These are phyloP conservation scores for Pimephales promelas DNA, from an alignment of 2,113 vertebrate genomes.

Conservation along the genomic window DNA sequence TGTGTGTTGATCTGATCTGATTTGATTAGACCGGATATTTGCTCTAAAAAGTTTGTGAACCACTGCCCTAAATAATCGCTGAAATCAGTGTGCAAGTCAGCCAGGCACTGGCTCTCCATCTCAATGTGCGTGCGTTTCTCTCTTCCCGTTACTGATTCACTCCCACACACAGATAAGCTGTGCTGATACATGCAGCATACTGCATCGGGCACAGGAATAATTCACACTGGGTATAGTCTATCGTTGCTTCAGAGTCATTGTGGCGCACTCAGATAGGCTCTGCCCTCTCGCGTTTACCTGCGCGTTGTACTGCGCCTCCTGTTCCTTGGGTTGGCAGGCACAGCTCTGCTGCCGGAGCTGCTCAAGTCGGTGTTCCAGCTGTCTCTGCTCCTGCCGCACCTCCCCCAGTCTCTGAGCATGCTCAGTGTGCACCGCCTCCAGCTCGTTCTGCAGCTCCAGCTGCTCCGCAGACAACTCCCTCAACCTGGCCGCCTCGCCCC, in stretches of 20 bases:
- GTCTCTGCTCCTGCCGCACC: conserved; percentile 91
- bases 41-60: neutral
- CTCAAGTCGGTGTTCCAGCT: conserved; percentile 92
- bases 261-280: neutral
- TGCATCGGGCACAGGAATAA: conserved; percentile 11
- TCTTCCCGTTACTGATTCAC: neutral
- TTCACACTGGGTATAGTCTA: conserved; percentile 11
- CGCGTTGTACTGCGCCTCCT: conserved; percentile 90
- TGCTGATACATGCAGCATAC: conserved; percentile 8
- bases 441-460: conserved; percentile 89
- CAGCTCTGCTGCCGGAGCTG: conserved; percentile 93
- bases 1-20: neutral
- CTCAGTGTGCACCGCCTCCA: conserved; percentile 91
- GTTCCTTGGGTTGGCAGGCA: conserved; percentile 87
- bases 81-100: conserved; percentile 13
- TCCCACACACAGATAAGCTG: conserved; percentile 28
- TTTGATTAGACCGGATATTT: neutral
- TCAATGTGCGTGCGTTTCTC: neutral
- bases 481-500: conserved; percentile 81
- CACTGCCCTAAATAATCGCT: neutral
- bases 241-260: neutral
- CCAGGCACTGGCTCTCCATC: neutral
- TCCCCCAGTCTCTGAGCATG: conserved; percentile 91
- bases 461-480: conserved; percentile 90
- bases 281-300: conserved; percentile 79